Evolutionary conservation across 2,888 invertebrate genomes (phyloP), one percentile per base, ranked within the genome.

Genomic region (Junonia oenone): DNA sequence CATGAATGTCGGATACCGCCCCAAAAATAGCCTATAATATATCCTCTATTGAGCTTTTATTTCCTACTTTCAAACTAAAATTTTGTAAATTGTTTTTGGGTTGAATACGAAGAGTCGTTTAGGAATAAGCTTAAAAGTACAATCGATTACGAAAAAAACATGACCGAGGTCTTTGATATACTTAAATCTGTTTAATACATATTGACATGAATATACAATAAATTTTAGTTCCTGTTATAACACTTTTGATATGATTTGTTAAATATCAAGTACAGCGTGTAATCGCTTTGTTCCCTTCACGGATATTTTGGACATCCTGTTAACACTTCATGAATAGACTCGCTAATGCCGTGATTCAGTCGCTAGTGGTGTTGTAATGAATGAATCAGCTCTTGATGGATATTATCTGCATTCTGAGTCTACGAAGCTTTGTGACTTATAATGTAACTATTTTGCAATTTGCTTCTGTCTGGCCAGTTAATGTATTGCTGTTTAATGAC

Each of bases 301-400:
- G 11, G 11, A 17, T 40, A 40, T 19, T n/a, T 40, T 19, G 38
- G 22, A 26, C 13, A 43, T 43, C 43, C 43, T 43, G 22, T 26
- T 43, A 6, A 43, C 6, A 13, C 6, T 26, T 43, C 17, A 2
- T 14, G 35, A 43, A 19, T 22, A 27, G 14, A 26, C n/a, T 15
- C 22, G 4, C 35, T 35, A 46, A 43, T 4, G 29, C 22, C 19
- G 40, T 54, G 53, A 54, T 40, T 54, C 48, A 54, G 31, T 33
- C 22, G 9, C 48, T 40, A 54, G 31, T 33, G 14, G 9, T 48
- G 33, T 54, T 26, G 47, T 47, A 54, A 54, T 26, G 40, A 48
- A 47, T 54, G 53, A 54, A 54, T 54, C 53, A 54, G 31, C 47
- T 22, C 13, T 6, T 54, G 33, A 40, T 31, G 19, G 47, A 40